These are phyloP conservation scores for Lepidocyrtoides sp. DNA, from an alignment of 2,888 invertebrate species.

Conservation along the genomic window DNA sequence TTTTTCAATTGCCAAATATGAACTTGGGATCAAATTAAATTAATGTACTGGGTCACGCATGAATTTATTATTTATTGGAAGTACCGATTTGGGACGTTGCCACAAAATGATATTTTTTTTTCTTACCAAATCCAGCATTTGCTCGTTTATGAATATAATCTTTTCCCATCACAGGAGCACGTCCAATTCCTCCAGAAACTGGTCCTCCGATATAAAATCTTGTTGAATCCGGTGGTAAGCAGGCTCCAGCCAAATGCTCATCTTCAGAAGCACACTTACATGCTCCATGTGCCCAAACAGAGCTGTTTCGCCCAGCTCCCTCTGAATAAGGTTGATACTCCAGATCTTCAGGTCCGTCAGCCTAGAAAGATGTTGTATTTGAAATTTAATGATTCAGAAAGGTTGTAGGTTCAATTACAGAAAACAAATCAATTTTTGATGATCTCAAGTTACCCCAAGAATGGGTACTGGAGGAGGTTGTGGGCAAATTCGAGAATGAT, in stretches of 20 bases:
- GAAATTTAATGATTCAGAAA: background rate
- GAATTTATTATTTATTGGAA: too few relatives aligned
- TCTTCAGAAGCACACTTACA: slow-evolving; percentile 84
- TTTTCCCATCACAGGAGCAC: slow-evolving; percentile 82
- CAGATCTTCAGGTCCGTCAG: slow-evolving; percentile 82
- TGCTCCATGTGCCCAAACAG: slow-evolving; percentile 80
- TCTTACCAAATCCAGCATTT: slow-evolving; percentile 75
- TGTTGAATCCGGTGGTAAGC: slow-evolving; percentile 80
- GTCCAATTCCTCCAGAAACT: slow-evolving; percentile 83
- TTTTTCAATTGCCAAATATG: too few relatives aligned
- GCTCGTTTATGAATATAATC: slow-evolving; percentile 80
- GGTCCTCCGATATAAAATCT: slow-evolving; percentile 85
- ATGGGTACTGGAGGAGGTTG: slow-evolving; percentile 81
- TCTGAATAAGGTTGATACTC: slow-evolving; percentile 67
- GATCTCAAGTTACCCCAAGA: slow-evolving; percentile 87
- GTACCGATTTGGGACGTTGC: too few relatives aligned
- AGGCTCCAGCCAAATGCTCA: slow-evolving; percentile 81
- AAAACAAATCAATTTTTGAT: too few relatives aligned
- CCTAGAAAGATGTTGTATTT: slow-evolving; percentile 79
- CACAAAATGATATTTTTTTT: background rate
- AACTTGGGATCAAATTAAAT: too few relatives aligned
- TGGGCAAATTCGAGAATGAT: slow-evolving; percentile 86
- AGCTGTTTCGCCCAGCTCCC: slow-evolving; percentile 82
- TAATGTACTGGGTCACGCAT: too few relatives aligned
- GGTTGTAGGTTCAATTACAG: background rate